Percentiles rank a stretch among this genome's conserved stretches.
Conservation (phyloP, 1,140 invertebrate species). For the Sycobia sp. region DNA sequence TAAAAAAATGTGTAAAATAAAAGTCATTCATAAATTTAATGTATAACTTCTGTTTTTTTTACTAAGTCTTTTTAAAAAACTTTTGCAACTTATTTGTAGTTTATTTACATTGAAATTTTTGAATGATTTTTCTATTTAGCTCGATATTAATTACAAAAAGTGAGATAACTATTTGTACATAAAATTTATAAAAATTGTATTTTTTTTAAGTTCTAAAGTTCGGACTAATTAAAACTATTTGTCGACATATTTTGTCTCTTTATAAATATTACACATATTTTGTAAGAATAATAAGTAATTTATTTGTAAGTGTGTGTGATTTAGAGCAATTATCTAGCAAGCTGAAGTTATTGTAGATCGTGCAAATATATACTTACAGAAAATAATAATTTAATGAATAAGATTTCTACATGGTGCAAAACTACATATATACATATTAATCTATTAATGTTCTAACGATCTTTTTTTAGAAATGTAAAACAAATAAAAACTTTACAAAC, state of each 20-base stretch:
- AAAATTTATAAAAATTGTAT: too few relatives aligned
- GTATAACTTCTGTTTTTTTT: too few relatives aligned
- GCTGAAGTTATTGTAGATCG: not conserved
- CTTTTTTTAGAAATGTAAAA: slow-evolving; percentile 8
- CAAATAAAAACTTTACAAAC: too few relatives aligned
- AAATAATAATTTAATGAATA: not conserved
- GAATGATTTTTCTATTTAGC: slow-evolving; percentile 14
- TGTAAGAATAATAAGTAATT: not conserved
- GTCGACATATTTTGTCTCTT: slow-evolving; percentile 6
- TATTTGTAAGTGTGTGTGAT: slow-evolving; percentile 1
- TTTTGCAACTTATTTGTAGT: too few relatives aligned
- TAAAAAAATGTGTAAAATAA: slow-evolving; percentile 4
- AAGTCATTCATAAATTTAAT: slow-evolving; percentile 16
- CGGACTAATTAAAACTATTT: not conserved
- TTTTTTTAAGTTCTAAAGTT: slow-evolving; percentile 6
- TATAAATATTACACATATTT: slow-evolving; percentile 4
- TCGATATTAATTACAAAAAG: not conserved
- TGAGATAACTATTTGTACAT: slow-evolving; percentile 10
- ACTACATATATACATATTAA: not conserved
- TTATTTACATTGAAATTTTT: too few relatives aligned
- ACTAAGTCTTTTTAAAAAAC: too few relatives aligned
- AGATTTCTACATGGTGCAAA: not conserved
- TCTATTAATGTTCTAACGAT: not conserved
- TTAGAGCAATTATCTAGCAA: not conserved
- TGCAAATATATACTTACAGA: not conserved